Evolutionary conservation across 2,888 invertebrate genomes (phyloP), one percentile per base, ranked within the genome.

Genomic region (Eristalis intricaria): DNA sequence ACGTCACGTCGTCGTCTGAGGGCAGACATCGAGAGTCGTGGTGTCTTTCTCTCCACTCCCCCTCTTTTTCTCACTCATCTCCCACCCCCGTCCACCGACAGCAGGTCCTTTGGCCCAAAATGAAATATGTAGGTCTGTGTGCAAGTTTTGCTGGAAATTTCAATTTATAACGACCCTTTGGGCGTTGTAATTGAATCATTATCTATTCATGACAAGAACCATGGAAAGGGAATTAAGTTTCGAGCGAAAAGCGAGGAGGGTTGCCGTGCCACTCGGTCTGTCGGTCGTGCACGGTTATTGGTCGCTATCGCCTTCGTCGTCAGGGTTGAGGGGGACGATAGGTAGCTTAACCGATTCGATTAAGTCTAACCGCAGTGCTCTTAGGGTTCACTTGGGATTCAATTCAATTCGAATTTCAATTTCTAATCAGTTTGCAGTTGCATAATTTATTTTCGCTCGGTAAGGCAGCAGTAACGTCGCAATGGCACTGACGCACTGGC

Each of bases 121-220:
- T 71, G 82, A 83, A 83, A 71, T 76, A 83, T 87, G 83, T 78
- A 83, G 86, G 71, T 78, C 77, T 77, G 63, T 81, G 83, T 83
- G 83, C 82, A 87, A 84, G 68, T 87, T 87, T 84, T 75, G 79
- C 84, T 80, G 71, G 73, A 87, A 87, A 87, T 87, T 87, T 87
- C 87, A 87, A 87, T 87, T 87, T 87, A 87, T 87, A 87, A 87
- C 87, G 87, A 87, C 87, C 87, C 87, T 87, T 84, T 87, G 87
- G 87, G 87, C 79, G 87, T 76, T 87, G 87, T 87, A 87, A 87
- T 87, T 87, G 87, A 87, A 87, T 87, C 84, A 87, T 87, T 87
- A 87, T 87, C 87, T 87, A 87, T 87, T 87, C 87, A 87, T 87
- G 87, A 82, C 86, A 76, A 84, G 79, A 64, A 87, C 73, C 65